A percentile compares a stretch with the other conserved stretches of the same genome.
Conservation (phyloP, 2,113 vertebrate genomes). For the Arvicanthis niloticus region DNA sequence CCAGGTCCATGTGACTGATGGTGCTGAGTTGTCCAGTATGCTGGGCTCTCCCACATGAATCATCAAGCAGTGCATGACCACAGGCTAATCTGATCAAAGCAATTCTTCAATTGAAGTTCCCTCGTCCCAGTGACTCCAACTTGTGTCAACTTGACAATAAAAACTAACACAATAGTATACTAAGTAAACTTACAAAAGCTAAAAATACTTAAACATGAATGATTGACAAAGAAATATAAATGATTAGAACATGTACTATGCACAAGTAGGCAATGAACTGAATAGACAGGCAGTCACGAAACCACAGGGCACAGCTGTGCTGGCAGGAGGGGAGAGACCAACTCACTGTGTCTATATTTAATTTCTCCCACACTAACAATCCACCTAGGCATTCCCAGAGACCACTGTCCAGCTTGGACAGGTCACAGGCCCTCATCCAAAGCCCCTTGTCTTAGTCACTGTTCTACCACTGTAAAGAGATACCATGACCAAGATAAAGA, state of each 20-base stretch:
- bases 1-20: neutral
- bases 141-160: neutral
- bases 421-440: neutral
- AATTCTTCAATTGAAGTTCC: neutral
- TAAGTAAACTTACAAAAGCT: constrained; percentile 54
- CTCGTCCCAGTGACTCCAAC: neutral
- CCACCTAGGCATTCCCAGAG: neutral
- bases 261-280: constrained; percentile 33
- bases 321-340: neutral
- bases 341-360: neutral
- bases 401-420: neutral
- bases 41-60: neutral
- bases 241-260: neutral
- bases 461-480: neutral
- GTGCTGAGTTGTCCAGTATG: neutral
- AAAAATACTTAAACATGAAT: neutral
- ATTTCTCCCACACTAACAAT: neutral
- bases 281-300: constrained; percentile 9
- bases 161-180: neutral
- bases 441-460: neutral
- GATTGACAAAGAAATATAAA: constrained; percentile 52
- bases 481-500: neutral
- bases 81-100: neutral
- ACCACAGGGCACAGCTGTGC: neutral
- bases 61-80: neutral